Conservation (phyloP, 2,888 invertebrate genomes). For the Buathra laborator region DNA sequence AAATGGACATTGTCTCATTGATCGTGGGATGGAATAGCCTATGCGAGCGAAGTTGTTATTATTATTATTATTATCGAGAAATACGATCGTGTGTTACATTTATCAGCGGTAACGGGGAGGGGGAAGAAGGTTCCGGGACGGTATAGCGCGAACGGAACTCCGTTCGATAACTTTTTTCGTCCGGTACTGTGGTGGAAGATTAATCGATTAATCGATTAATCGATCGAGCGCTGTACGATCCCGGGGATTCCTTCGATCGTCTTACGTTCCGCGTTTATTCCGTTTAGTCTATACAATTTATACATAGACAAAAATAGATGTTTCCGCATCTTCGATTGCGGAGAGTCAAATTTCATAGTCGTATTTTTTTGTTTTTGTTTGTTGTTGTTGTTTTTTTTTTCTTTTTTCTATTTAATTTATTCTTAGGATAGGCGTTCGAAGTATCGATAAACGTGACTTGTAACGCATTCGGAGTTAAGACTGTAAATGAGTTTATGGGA, state of each 20-base stretch:
- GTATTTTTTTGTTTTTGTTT: background rate
- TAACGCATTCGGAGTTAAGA: too few species aligned
- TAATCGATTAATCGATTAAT: background rate
- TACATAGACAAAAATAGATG: slow-evolving; percentile 58
- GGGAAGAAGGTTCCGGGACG: slow-evolving; percentile 33
- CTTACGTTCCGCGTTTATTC: background rate
- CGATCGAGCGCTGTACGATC: slow-evolving; percentile 41
- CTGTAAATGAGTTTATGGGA: background rate
- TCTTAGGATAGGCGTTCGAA: slow-evolving; percentile 2
- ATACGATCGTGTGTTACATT: slow-evolving; percentile 27
- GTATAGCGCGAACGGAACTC: slow-evolving; percentile 26
- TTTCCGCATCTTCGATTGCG: slow-evolving; percentile 31
- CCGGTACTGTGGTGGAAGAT: background rate
- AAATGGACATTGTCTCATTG: slow-evolving; percentile 80
- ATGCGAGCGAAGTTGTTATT: slow-evolving; percentile 76
- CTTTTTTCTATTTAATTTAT: too few species aligned
- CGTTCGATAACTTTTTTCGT: background rate
- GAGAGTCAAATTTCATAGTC: background rate
- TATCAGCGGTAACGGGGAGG: background rate
- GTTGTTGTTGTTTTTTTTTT: background rate
- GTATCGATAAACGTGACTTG: too few species aligned
- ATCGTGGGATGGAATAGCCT: slow-evolving; percentile 79
- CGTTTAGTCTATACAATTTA: slow-evolving; percentile 47
- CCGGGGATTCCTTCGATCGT: slow-evolving; percentile 35
- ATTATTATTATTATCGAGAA: slow-evolving; percentile 29